A percentile compares a stretch with the other conserved stretches of the same genome.
These are phyloP conservation scores for Talpa occidentalis DNA, from an alignment of 2,113 vertebrate species.

Conservation along the genomic window DNA sequence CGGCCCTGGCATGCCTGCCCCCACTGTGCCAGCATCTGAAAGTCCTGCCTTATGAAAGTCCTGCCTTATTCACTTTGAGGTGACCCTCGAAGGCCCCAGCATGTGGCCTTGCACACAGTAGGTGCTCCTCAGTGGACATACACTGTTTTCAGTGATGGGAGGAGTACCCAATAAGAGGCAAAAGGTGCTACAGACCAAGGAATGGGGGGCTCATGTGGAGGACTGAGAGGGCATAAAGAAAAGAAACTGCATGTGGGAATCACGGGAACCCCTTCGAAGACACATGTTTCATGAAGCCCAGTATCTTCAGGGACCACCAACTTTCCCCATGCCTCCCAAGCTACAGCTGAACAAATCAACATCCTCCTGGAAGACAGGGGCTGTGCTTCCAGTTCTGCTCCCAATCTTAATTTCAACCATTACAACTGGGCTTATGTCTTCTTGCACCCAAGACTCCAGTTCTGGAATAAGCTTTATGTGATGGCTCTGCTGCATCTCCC, in stretches of 20 bases:
- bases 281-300: background rate
- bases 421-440: background rate
- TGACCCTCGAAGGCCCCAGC: background rate
- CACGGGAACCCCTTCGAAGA: background rate
- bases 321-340: background rate
- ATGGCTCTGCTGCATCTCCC: background rate
- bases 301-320: background rate
- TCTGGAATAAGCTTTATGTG: background rate
- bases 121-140: background rate
- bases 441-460: background rate
- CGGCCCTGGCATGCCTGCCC: background rate
- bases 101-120: background rate
- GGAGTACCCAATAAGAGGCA: background rate
- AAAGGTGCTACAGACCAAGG: background rate
- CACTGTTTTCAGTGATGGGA: background rate
- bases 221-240: background rate
- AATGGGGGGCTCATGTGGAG: background rate
- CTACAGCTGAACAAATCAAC: background rate
- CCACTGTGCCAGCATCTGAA: background rate
- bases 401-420: background rate
- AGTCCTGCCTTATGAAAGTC: too few relatives aligned
- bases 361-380: background rate
- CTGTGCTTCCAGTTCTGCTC: background rate
- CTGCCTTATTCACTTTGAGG: too few relatives aligned
- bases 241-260: background rate